phyloP scores from a whole-genome alignment of 1,140 invertebrate genomes.

The Hirudo medicinalis region DNA sequence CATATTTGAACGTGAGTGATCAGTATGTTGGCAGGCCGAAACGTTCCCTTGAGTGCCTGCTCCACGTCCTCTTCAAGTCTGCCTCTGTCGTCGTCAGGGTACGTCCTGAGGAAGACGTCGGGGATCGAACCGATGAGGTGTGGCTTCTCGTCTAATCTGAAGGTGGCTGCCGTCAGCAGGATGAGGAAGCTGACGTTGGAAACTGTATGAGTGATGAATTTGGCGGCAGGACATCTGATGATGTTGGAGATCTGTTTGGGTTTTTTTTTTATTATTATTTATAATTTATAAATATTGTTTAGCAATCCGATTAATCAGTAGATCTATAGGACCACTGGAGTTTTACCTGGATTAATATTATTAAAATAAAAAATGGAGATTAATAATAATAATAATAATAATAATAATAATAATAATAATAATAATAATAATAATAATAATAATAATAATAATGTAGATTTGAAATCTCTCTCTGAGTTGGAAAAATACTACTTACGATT shows the following conservation, averaged over 20 bases:
- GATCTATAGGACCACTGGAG: too few relatives aligned
- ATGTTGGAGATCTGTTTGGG: slow-evolving; percentile 30
- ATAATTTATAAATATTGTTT: too few relatives aligned
- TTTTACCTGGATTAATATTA: too few relatives aligned
- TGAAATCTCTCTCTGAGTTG: too few relatives aligned
- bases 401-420: too few relatives aligned
- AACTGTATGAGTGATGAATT: slow-evolving; percentile 35
- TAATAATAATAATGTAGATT: too few relatives aligned
- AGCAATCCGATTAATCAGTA: too few relatives aligned
- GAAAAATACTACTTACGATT: too few relatives aligned
- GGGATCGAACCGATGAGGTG: slow-evolving; percentile 30
- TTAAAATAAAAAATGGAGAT: too few relatives aligned
- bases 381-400: too few relatives aligned
- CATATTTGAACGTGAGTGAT: slow-evolving; percentile 40
- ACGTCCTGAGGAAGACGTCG: slow-evolving; percentile 29
- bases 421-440: too few relatives aligned
- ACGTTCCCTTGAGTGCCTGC: slow-evolving; percentile 34
- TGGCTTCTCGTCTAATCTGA: slow-evolving; percentile 35
- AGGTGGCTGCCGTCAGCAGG: slow-evolving; percentile 38
- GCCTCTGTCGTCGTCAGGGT: slow-evolving; percentile 22
- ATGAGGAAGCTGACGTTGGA: slow-evolving; percentile 40
- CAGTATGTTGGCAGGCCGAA: slow-evolving; percentile 35
- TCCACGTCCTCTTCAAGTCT: slow-evolving; percentile 25
- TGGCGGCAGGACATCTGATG: slow-evolving; percentile 35
- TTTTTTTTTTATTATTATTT: too few relatives aligned